A percentile compares a stretch with the other conserved stretches of the same genome.
phyloP scores from a whole-genome alignment of 2,113 vertebrate species.

The Anolis sagrei region DNA sequence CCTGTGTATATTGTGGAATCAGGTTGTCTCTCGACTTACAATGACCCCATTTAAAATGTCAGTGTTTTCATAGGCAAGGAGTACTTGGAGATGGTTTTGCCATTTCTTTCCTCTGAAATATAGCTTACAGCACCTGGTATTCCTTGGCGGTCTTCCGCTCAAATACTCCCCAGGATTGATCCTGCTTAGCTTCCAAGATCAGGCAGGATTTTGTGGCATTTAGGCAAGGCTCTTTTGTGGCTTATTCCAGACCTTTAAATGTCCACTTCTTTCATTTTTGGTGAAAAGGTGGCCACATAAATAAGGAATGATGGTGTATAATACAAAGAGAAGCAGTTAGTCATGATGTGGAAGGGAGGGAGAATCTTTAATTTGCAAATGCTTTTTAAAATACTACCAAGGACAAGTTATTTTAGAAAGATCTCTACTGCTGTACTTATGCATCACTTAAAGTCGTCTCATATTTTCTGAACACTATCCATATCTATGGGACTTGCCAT shows the following conservation, averaged over 20 bases:
- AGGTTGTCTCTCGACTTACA: no score
- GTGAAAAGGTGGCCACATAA: not conserved
- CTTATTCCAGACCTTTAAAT: not conserved
- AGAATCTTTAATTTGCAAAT: not conserved
- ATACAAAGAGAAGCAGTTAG: not conserved
- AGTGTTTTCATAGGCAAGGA: no score
- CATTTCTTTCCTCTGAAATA: no score
- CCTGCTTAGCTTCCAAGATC: no score
- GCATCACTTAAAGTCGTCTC: not conserved
- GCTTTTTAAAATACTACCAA: not conserved
- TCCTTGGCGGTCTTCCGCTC: no score
- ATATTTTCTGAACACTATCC: not conserved
- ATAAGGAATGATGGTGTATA: not conserved
- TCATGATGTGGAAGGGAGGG: not conserved
- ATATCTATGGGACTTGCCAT: not conserved
- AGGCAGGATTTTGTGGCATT: no score
- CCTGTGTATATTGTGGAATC: no score
- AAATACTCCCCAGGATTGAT: no score
- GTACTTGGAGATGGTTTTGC: no score
- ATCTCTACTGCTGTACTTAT: not conserved
- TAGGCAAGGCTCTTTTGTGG: not conserved
- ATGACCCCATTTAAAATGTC: no score
- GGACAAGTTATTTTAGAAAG: not conserved
- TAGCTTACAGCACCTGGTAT: no score
- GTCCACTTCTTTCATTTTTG: not conserved